Percentiles rank a stretch among this genome's conserved stretches.
Evolutionary conservation across 2,113 vertebrate species (phyloP).

Genomic region (Onychostoma macrolepis): DNA sequence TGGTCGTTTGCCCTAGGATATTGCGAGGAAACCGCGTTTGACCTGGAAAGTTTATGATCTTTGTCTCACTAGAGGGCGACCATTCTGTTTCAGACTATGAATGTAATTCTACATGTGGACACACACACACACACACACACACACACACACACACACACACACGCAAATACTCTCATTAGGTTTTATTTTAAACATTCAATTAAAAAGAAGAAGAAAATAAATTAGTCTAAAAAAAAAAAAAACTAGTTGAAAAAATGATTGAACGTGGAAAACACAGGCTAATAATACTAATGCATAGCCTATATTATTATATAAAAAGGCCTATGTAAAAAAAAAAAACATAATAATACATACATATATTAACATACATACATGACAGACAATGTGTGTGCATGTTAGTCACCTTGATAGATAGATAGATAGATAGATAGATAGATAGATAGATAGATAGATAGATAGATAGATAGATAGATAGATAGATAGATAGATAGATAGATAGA

Average conservation of each 20-base stretch:
- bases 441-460: too few species aligned
- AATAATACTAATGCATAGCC: neutral
- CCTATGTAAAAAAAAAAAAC: too few species aligned
- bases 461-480: too few species aligned
- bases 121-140: too few species aligned
- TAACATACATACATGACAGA: too few species aligned
- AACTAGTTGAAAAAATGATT: neutral
- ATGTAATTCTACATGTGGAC: neutral
- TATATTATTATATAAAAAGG: too few species aligned
- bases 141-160: too few species aligned
- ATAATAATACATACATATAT: too few species aligned
- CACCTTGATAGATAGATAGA: too few species aligned
- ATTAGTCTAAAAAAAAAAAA: neutral
- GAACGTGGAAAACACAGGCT: neutral
- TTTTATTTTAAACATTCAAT: neutral
- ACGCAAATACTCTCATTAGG: neutral
- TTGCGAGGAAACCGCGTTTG: constrained; percentile 19
- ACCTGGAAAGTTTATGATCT: constrained; percentile 1
- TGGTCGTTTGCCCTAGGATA: constrained; percentile 27
- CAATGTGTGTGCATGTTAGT: too few species aligned
- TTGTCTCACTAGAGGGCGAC: constrained; percentile 37
- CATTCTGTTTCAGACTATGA: neutral
- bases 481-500: too few species aligned
- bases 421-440: too few species aligned
- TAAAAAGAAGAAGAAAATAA: neutral